Evolutionary conservation across 2,797 vertebrate species (phyloP).

Genomic region (Sitta carolinensis): DNA sequence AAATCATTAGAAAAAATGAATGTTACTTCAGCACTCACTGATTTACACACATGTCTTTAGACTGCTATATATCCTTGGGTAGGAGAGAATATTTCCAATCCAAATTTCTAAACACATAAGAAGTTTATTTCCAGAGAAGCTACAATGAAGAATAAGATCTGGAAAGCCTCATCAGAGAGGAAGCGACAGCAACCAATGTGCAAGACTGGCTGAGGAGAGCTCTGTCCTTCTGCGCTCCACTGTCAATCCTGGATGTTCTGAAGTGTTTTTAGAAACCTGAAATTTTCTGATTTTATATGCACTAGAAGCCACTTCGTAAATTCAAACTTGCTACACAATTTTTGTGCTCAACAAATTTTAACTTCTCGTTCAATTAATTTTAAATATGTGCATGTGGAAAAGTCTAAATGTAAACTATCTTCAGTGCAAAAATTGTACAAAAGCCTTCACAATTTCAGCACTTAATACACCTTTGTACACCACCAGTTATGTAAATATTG

Average conservation of each 20-base stretch:
- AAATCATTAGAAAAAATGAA: background rate
- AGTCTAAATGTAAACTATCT: background rate
- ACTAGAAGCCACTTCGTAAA: background rate
- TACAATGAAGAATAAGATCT: background rate
- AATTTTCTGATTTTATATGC: background rate
- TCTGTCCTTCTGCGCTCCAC: background rate
- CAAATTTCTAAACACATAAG: background rate
- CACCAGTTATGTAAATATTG: background rate
- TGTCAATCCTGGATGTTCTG: background rate
- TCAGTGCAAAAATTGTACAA: background rate
- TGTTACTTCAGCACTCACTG: background rate
- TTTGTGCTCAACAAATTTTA: background rate
- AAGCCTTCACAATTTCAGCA: background rate
- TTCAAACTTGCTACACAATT: background rate
- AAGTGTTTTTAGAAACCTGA: background rate
- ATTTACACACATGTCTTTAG: background rate
- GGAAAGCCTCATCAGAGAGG: background rate
- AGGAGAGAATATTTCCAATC: background rate
- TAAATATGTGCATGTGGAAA: background rate
- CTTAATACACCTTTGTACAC: background rate
- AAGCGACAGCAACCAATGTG: background rate
- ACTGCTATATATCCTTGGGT: background rate
- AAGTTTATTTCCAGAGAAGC: background rate
- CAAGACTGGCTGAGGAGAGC: background rate
- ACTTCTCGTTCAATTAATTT: background rate